Percentiles rank a stretch among this genome's conserved stretches.
phyloP scores from a whole-genome alignment of 2,797 vertebrate genomes.

The Sternarchorhynchus goeldii region DNA sequence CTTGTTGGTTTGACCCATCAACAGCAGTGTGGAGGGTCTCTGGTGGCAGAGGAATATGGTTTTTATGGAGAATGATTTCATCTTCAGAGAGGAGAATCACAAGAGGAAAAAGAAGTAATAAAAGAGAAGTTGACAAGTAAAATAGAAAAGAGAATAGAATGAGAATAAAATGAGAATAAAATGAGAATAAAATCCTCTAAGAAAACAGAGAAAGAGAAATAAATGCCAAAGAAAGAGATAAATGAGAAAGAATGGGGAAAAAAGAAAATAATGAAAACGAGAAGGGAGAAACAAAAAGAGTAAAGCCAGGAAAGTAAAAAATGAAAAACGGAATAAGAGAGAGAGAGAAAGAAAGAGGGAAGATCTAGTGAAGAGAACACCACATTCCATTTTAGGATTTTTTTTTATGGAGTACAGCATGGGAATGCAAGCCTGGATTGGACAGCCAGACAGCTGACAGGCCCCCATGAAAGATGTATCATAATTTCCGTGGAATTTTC shows the following conservation, averaged over 20 bases:
- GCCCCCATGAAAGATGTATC: background rate
- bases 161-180: too few relatives aligned
- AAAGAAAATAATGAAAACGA: background rate
- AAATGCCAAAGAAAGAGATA: background rate
- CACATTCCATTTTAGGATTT: too few relatives aligned
- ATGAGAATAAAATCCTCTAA: too few relatives aligned
- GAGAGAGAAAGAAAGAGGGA: background rate
- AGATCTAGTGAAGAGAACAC: too few relatives aligned
- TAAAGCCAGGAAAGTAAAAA: background rate
- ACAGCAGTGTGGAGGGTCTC: slow-evolving; percentile 2
- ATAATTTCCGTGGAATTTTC: background rate
- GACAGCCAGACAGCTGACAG: background rate
- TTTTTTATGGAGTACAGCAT: too few relatives aligned
- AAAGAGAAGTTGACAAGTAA: background rate
- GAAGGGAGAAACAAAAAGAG: background rate
- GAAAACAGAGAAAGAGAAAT: background rate
- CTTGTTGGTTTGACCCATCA: slow-evolving; percentile 26
- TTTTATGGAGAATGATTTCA: slow-evolving; percentile 25
- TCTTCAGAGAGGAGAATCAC: background rate
- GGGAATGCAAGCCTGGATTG: too few relatives aligned
- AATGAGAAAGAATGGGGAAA: background rate
- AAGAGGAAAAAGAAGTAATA: background rate
- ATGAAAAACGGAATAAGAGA: background rate
- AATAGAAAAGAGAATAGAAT: too few relatives aligned
- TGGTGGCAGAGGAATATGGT: background rate